These are phyloP conservation scores for Nasonia longicornis DNA, from an alignment of 1,140 invertebrate genomes.

Conservation along the genomic window DNA sequence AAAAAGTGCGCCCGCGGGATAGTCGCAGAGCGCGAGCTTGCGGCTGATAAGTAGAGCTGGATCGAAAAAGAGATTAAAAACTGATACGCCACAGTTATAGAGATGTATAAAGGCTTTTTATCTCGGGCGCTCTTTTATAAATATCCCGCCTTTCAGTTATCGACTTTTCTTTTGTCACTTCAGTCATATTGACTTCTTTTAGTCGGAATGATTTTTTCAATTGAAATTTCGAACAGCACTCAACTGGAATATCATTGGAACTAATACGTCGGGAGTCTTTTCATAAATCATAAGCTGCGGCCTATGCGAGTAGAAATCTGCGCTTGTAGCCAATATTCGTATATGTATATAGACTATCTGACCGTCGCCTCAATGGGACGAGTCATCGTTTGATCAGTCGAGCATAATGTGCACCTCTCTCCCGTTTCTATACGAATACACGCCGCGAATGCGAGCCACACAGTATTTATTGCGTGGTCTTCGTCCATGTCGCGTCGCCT, in stretches of 20 bases:
- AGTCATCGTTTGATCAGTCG: constrained; percentile 47
- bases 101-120: constrained; percentile 2
- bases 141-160: not conserved
- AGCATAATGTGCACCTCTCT: constrained; percentile 2
- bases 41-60: constrained; percentile 12
- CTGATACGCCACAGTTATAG: not conserved
- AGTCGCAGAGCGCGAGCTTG: not conserved
- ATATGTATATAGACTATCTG: not conserved
- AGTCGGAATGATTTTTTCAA: too few relatives aligned
- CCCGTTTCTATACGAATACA: not conserved
- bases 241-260: not conserved
- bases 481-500: not conserved
- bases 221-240: too few relatives aligned
- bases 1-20: not conserved
- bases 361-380: constrained; percentile 37
- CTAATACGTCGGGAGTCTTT: too few relatives aligned
- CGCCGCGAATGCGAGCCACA: not conserved
- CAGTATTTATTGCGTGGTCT: constrained; percentile 2
- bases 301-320: too few relatives aligned
- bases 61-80: constrained; percentile 5
- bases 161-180: not conserved
- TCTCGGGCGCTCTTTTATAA: not conserved
- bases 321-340: too few relatives aligned
- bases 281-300: too few relatives aligned
- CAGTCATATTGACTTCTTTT: not conserved